phyloP scores from a whole-genome alignment of 2,888 invertebrate genomes.

The Pedicia rivosa region DNA sequence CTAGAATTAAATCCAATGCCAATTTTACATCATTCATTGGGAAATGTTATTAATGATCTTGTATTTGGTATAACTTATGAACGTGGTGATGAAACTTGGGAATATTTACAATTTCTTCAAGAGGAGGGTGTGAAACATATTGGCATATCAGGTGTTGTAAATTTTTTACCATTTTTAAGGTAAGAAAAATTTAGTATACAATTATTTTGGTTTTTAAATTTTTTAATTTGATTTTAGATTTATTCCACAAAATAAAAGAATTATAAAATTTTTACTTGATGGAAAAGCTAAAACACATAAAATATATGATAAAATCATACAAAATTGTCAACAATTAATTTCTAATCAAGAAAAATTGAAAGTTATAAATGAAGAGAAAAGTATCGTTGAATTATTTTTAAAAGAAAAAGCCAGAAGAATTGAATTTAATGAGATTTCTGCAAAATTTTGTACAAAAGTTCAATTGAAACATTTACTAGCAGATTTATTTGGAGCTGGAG shows the following conservation, averaged over 20 bases:
- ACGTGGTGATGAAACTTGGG: constrained; percentile 56
- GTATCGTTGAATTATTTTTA: constrained; percentile 49
- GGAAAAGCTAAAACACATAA: constrained; percentile 58
- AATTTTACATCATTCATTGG: constrained; percentile 43
- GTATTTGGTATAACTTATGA: constrained; percentile 61
- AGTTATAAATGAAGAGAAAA: constrained; percentile 24
- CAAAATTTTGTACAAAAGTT: constrained; percentile 40
- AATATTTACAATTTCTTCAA: constrained; percentile 57
- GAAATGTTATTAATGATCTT: constrained; percentile 58
- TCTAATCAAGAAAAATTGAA: too few species aligned
- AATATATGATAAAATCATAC: constrained; percentile 51
- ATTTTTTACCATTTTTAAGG: constrained; percentile 71
- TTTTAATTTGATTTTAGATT: constrained; percentile 14
- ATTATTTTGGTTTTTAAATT: not conserved
- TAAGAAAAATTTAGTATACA: constrained; percentile 20
- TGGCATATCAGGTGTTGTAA: constrained; percentile 66
- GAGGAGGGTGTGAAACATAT: constrained; percentile 72
- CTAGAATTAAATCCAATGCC: constrained; percentile 25
- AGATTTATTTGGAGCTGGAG: constrained; percentile 73
- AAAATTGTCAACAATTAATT: constrained; percentile 31
- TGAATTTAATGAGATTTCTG: constrained; percentile 26
- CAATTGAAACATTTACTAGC: constrained; percentile 62
- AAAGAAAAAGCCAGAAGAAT: constrained; percentile 38
- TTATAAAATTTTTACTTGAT: constrained; percentile 46
- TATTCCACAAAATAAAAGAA: constrained; percentile 40